A percentile compares a stretch with the other conserved stretches of the same genome.
These are phyloP conservation scores for Globia sparganii DNA, from an alignment of 2,888 invertebrate species.

Conservation along the genomic window DNA sequence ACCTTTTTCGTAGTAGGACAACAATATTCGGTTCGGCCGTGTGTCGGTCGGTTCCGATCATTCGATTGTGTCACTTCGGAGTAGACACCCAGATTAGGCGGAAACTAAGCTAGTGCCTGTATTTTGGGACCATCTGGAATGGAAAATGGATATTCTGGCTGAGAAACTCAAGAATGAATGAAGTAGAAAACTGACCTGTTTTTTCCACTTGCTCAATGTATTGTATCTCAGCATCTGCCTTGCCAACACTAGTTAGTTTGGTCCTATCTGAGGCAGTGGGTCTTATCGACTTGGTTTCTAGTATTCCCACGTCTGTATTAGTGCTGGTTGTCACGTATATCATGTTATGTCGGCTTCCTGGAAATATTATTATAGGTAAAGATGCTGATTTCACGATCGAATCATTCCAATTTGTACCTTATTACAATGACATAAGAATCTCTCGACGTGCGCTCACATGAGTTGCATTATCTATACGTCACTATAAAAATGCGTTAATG, in stretches of 20 bases:
- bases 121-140: background rate
- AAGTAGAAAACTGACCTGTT: constrained; percentile 10
- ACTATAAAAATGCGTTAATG: background rate
- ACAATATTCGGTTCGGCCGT: no score
- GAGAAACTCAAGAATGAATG: background rate
- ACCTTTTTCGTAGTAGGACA: no score
- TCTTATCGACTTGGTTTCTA: constrained; percentile 36
- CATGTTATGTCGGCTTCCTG: constrained; percentile 3
- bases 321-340: constrained; percentile 34
- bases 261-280: constrained; percentile 36
- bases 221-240: constrained; percentile 45
- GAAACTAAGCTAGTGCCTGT: background rate
- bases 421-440: background rate
- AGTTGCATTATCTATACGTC: background rate
- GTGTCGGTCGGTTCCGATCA: no score
- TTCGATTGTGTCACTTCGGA: no score
- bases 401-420: background rate
- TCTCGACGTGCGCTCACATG: no score
- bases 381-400: background rate
- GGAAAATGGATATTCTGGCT: background rate
- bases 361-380: background rate
- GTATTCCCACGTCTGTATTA: constrained; percentile 11
- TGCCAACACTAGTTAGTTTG: constrained; percentile 1
- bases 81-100: background rate
- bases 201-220: constrained; percentile 16